Percentiles rank a stretch among this genome's conserved stretches.
Conservation (phyloP, 1,140 invertebrate genomes). For the Thaumatotibia leucotreta region DNA sequence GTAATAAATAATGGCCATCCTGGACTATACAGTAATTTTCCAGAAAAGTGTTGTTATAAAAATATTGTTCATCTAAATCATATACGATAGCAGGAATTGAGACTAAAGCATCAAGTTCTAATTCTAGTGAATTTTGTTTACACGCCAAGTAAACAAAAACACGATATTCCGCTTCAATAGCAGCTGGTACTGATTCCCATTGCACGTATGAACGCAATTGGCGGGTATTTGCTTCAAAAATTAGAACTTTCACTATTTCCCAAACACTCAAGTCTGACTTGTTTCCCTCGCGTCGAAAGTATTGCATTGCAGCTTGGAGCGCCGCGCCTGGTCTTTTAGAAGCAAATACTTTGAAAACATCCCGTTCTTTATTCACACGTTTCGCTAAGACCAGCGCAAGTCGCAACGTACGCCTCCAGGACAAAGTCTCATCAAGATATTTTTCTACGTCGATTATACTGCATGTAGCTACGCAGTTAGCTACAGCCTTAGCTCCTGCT, state of each 20-base stretch:
- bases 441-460: not conserved
- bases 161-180: slow-evolving; percentile 40
- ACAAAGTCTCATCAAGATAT: not conserved
- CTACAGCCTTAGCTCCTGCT: slow-evolving; percentile 39
- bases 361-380: not conserved
- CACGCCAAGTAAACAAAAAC: slow-evolving; percentile 24
- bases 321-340: slow-evolving; percentile 28
- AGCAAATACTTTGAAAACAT: slow-evolving; percentile 12
- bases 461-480: slow-evolving; percentile 34
- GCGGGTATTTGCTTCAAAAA: not conserved
- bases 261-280: slow-evolving; percentile 25
- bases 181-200: slow-evolving; percentile 22
- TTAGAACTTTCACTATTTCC: not conserved
- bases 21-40: not conserved
- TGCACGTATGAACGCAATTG: not conserved
- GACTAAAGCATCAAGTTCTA: slow-evolving; percentile 22
- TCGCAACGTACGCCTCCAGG: not conserved
- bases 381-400: not conserved
- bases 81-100: slow-evolving; percentile 30
- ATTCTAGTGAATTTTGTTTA: slow-evolving; percentile 18
- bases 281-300: slow-evolving; percentile 16
- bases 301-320: slow-evolving; percentile 26
- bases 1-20: not conserved
- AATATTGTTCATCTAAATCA: slow-evolving; percentile 29
- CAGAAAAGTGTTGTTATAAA: slow-evolving; percentile 17